Evolutionary conservation across 2,113 vertebrate species (phyloP), one percentile per base, ranked within the genome.

Genomic region (Apaloderma vittatum): DNA sequence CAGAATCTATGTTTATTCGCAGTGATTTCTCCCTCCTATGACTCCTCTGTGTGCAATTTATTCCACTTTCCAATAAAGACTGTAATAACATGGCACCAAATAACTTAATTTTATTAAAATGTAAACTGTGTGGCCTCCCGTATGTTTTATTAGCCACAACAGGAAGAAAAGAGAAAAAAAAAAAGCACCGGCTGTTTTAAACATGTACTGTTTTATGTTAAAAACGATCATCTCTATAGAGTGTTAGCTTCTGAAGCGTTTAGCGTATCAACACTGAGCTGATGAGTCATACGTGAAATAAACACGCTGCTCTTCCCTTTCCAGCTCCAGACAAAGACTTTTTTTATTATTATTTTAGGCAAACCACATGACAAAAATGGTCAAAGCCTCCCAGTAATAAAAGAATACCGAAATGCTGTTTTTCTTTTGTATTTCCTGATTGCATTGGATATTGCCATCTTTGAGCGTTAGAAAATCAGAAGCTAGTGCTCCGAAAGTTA

Each of bases 41-140:
- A 94, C 95, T 97, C 96, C 93, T 95, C 90, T 81, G 97, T 98
- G 98, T 98, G 97, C 98, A 98, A 98, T 98, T 97, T 95, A 88
- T 95, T 97, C 96, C 96, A 96, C 96, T 97, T 96, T 93, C 92
- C 92, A 98, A 98, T 98, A 98, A 98, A 97, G 96, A 98, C 96
- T 97, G 95, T 76, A 96, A 97, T 81, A 97, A 97, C 82, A 1
- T 87, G 93, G 88, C 97, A 97, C 95, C 95, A 89, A 91, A 96
- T 97, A 96, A 97, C 93, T 97, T 97, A 97, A 97, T 98, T 96
- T 97, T 97, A 96, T 97, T 97, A 90, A 97, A 94, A 96, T 93
- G 91, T 83, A 97, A 97, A 93, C 82, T 61, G 23, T 8, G 59
- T 90, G 90, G 95, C 87, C 77, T 93, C 61, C 70, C 65, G 75